Base-by-base conservation (phyloP, 2,113 vertebrate genomes). In the Macaca mulatta region DNA sequence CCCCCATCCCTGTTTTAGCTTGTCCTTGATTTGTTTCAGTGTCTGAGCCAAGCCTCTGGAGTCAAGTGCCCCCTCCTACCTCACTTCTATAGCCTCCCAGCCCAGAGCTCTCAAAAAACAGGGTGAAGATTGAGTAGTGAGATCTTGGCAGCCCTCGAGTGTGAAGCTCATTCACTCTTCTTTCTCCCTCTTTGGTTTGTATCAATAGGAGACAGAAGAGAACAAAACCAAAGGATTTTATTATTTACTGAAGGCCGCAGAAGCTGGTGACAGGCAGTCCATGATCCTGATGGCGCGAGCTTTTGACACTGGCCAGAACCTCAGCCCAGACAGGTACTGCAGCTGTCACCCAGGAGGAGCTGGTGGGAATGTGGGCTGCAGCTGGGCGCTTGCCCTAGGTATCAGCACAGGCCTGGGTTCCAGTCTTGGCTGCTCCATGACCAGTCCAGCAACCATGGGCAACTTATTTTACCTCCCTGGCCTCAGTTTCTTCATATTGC, bases 281-380 rank as follows among this genome's bases (percentile, higher is more conserved):
- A 99, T 99, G 99, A 99, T 99, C 94, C 97, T 99, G 1, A 99
- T 99, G 95, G 99, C 99, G 79, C 99, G 99, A 99, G 99, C 99
- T 32, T 99, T 99, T 61, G 99, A 99, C 93, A 99, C 98, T 0
- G 99, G 99, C 22, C 69, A 98, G 72, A 99, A 99, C 97, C 99
- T 99, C 87, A 97, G 99, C 74, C 98, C 99, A 80, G 98, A 99
- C 98, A 99, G 99, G 99, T 99, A 98, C 72, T 22, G 72, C 32
- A 57, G 67, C 86, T n/a, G 3, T 45, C 2, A 0, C 72, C 50
- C 80, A 13, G 69, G 22, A 30, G 23, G 40, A 32, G 82, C 43
- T 61, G 67, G 40, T 35, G 50, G 74, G 67, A 27, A 5, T 40
- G 25, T 13, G 32, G 70, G 75, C 35, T 48, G 30, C 32, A 2